Percentiles rank a stretch among this genome's conserved stretches.
phyloP scores from a whole-genome alignment of 2,888 invertebrate genomes.

The Papilio protenor region DNA sequence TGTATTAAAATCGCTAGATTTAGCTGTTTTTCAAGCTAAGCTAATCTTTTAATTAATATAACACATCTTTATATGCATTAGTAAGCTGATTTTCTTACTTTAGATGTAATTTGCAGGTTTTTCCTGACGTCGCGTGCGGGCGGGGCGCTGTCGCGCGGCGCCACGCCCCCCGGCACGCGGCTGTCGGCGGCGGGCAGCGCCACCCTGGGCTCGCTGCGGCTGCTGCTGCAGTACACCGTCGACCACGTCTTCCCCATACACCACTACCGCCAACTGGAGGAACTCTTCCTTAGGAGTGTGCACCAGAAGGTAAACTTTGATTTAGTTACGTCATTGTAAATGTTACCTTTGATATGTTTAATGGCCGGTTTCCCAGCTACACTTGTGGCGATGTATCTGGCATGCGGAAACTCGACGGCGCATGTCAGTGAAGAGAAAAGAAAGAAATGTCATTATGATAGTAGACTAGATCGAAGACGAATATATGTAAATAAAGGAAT shows the following conservation, averaged over 20 bases:
- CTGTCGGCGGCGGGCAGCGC: slow-evolving; percentile 83
- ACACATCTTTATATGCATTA: no score
- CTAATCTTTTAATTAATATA: not conserved
- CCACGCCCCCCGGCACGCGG: slow-evolving; percentile 90
- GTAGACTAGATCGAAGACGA: no score
- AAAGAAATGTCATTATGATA: no score
- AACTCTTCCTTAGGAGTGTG: slow-evolving; percentile 89
- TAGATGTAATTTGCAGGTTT: slow-evolving; percentile 83
- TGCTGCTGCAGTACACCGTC: slow-evolving; percentile 94
- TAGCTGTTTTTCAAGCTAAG: no score
- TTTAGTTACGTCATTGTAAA: not conserved
- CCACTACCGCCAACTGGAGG: slow-evolving; percentile 91
- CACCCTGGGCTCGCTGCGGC: slow-evolving; percentile 91
- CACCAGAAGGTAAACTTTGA: slow-evolving; percentile 83
- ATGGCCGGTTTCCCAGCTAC: no score
- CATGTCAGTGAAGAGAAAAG: no score
- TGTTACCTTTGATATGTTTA: not conserved
- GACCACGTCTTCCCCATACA: slow-evolving; percentile 94
- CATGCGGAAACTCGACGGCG: no score
- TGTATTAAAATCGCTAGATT: not conserved
- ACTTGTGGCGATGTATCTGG: no score
- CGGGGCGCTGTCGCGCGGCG: slow-evolving; percentile 87
- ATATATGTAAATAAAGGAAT: no score
- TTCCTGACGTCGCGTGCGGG: slow-evolving; percentile 83
- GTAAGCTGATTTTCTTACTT: slow-evolving; percentile 4